Evolutionary conservation across 1,140 invertebrate genomes (phyloP).

Genomic region (Zaprionus ornatus): DNA sequence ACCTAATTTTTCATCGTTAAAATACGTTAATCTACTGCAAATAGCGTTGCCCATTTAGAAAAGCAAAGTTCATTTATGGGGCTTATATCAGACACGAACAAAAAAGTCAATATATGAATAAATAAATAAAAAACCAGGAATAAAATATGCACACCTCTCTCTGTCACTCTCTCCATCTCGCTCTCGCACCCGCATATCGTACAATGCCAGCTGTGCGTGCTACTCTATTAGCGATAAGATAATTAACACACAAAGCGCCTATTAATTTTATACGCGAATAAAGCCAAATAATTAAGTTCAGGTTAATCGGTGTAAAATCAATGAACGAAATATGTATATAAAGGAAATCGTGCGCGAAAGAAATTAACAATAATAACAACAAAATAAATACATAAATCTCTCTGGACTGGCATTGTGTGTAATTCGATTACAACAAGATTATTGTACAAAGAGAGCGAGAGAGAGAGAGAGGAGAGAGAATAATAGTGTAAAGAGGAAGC

Average conservation of each 20-base stretch:
- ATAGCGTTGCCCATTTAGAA: neutral
- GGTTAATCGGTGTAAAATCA: constrained; percentile 77
- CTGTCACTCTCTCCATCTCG: neutral
- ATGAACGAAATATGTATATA: constrained; percentile 70
- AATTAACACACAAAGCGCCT: constrained; percentile 76
- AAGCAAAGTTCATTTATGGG: constrained; percentile 29
- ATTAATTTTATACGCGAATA: constrained; percentile 59
- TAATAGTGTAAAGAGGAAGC: neutral
- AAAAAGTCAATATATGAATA: neutral
- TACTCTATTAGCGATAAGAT: constrained; percentile 76
- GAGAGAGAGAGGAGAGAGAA: neutral
- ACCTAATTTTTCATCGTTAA: neutral
- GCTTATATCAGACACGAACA: constrained; percentile 10
- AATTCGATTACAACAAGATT: constrained; percentile 67
- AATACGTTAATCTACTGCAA: constrained; percentile 16
- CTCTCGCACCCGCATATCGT: constrained; percentile 1
- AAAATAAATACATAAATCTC: constrained; percentile 68
- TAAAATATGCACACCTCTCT: neutral
- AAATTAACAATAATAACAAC: constrained; percentile 33
- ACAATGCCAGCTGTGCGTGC: constrained; percentile 55
- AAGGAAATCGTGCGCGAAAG: constrained; percentile 54
- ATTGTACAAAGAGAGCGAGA: constrained; percentile 18
- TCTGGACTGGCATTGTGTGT: constrained; percentile 54
- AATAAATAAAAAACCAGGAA: neutral
- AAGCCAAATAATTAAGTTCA: constrained; percentile 65